Evolutionary conservation across 92 coral and sea anemone genomes (phyloP).

Genomic region (Heliopora coerulea): DNA sequence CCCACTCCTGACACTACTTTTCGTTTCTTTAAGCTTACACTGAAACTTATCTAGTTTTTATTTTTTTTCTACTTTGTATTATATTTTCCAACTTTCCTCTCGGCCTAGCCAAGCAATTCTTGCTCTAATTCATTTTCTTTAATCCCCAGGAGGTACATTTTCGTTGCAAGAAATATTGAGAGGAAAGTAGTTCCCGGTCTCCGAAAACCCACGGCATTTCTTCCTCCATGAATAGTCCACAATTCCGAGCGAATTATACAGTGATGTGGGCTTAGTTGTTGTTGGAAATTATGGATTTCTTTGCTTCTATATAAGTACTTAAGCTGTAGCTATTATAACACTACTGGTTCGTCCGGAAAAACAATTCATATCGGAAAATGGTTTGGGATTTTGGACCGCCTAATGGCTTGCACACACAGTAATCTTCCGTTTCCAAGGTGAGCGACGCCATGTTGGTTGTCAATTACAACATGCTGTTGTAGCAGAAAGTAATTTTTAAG

Average conservation of each 20-base stretch:
- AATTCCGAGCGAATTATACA: neutral
- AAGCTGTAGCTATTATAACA: no score
- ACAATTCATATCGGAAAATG: neutral
- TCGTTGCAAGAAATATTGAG: no score
- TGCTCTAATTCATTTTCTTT: no score
- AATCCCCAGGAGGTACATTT: no score
- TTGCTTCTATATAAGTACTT: no score
- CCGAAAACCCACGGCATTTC: no score
- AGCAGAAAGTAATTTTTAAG: neutral
- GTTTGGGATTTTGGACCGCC: neutral
- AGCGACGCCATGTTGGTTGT: neutral
- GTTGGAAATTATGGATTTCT: no score
- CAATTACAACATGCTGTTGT: neutral
- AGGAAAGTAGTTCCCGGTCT: no score
- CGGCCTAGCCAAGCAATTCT: neutral
- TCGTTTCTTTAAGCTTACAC: neutral
- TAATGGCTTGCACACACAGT: constrained; percentile 7
- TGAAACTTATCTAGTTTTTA: no score
- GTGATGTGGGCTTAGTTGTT: no score
- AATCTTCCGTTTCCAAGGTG: constrained; percentile 5
- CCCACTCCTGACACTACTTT: constrained; percentile 89
- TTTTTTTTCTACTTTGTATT: no score
- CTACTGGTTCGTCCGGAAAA: neutral
- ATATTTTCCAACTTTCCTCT: neutral
- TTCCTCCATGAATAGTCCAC: neutral